Conservation (phyloP, 2,113 vertebrate genomes). For the Myocastor coypus region DNA sequence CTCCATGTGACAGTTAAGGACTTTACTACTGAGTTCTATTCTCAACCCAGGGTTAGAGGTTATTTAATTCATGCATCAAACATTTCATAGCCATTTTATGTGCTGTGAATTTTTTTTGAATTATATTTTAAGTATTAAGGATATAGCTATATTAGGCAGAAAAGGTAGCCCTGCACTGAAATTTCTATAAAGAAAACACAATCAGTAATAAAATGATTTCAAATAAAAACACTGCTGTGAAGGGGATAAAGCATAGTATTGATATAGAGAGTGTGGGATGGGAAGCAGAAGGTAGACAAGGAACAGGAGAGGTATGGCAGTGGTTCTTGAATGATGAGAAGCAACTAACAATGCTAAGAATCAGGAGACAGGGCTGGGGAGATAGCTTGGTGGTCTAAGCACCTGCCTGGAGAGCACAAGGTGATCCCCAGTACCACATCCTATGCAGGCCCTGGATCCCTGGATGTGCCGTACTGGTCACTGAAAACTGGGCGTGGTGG, state of each 20-base stretch:
- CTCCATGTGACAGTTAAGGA: not conserved
- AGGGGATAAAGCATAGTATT: not conserved
- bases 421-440: no score
- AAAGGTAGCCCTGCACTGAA: not conserved
- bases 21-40: not conserved
- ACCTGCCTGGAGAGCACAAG: no score
- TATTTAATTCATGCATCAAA: conserved; percentile 34
- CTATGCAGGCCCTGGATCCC: no score
- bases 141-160: not conserved
- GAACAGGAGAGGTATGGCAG: not conserved
- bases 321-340: not conserved
- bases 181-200: conserved; percentile 4
- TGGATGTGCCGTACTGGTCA: no score
- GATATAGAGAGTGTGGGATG: not conserved
- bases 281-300: not conserved
- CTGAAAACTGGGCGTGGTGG: no score
- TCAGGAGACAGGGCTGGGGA: not conserved
- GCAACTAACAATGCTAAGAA: not conserved
- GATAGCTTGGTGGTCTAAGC: no score
- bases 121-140: not conserved
- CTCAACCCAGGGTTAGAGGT: not conserved
- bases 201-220: not conserved
- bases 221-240: not conserved
- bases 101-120: not conserved
- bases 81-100: conserved; percentile 19